Percentiles rank a stretch among this genome's conserved stretches.
Conservation (phyloP, 2,797 vertebrate genomes). For the Oreochromis grahami region DNA sequence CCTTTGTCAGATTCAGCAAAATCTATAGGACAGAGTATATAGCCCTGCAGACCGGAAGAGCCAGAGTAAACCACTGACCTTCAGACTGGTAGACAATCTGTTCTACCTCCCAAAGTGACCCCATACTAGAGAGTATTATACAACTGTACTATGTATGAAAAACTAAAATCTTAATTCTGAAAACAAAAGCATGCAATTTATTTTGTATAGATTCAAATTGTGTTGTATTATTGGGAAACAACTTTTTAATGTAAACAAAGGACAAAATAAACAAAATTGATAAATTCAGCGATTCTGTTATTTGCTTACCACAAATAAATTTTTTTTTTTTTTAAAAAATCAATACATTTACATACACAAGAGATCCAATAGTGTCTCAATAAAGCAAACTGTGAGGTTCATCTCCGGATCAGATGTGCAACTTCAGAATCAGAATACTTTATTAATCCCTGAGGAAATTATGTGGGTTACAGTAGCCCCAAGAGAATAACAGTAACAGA, state of each 20-base stretch:
- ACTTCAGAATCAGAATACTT: background rate
- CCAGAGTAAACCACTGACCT: background rate
- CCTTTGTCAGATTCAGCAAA: no score
- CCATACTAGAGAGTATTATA: background rate
- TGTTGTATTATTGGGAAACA: background rate
- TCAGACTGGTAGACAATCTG: background rate
- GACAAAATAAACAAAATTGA: background rate
- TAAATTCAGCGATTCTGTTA: background rate
- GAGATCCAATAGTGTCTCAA: background rate
- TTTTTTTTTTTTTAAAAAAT: no score
- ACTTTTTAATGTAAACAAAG: background rate
- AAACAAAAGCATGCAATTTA: background rate
- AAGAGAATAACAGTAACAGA: background rate
- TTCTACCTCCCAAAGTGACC: background rate
- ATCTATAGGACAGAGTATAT: background rate
- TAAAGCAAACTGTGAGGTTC: background rate
- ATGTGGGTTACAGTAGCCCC: background rate
- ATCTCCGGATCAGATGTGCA: background rate
- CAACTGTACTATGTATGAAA: background rate
- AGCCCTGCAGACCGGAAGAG: background rate
- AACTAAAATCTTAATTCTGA: background rate
- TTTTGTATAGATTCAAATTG: background rate
- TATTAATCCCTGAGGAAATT: background rate
- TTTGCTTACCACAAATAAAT: background rate
- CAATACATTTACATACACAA: accelerated